Evolutionary conservation across 2,888 invertebrate genomes (phyloP).

Genomic region (Elysia crispata): DNA sequence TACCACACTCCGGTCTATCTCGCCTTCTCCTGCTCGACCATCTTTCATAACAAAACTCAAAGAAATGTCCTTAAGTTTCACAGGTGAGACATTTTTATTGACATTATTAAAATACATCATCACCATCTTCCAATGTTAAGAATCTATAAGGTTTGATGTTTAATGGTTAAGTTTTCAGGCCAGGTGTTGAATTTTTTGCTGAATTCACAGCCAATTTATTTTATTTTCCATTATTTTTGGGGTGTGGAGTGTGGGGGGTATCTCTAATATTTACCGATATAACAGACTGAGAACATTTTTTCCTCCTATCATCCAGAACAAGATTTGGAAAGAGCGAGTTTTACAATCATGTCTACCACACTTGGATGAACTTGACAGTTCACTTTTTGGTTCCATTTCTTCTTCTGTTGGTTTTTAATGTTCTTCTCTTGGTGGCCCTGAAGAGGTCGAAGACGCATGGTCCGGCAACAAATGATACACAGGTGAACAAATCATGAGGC

Average conservation of each 20-base stretch:
- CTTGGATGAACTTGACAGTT: constrained; percentile 43
- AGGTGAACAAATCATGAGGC: constrained; percentile 16
- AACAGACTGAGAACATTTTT: too few species aligned
- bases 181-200: too few species aligned
- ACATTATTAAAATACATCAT: too few species aligned
- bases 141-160: too few species aligned
- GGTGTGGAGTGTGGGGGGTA: too few species aligned
- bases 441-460: constrained; percentile 3
- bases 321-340: constrained; percentile 42
- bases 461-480: neutral
- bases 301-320: constrained; percentile 20
- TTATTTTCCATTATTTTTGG: too few species aligned
- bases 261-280: too few species aligned
- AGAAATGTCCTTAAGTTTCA: neutral
- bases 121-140: too few species aligned
- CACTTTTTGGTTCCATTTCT: constrained; percentile 45
- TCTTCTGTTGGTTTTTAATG: constrained; percentile 41
- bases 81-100: too few species aligned
- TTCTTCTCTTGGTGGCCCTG: constrained; percentile 34
- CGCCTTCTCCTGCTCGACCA: constrained; percentile 43
- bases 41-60: constrained; percentile 16
- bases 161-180: too few species aligned
- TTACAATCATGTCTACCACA: constrained; percentile 40
- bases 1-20: constrained; percentile 51
- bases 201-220: too few species aligned